phyloP scores from a whole-genome alignment of 2,797 vertebrate species.

The Amniataba percoides region DNA sequence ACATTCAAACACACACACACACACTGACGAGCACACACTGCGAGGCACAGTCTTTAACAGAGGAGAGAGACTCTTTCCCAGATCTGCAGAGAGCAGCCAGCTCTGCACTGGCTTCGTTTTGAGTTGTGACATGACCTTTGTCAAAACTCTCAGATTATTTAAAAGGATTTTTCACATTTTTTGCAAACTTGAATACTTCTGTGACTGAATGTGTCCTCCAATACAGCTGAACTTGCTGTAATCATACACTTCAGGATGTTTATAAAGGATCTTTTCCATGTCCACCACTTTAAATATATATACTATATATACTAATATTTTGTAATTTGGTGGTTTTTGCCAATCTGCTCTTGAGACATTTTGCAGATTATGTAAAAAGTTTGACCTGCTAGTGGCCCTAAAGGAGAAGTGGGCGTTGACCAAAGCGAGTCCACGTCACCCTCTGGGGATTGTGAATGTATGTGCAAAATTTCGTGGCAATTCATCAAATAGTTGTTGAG shows the following conservation, averaged over 20 bases:
- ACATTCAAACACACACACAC: slow-evolving; percentile 37
- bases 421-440: not conserved
- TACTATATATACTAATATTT: not conserved
- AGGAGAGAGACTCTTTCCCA: not conserved
- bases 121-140: not conserved
- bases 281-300: not conserved
- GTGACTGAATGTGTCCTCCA: not conserved
- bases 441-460: not conserved
- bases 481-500: not conserved
- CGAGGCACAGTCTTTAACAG: not conserved
- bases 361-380: not conserved
- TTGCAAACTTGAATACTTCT: not conserved
- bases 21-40: slow-evolving; percentile 12
- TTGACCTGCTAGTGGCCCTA: not conserved
- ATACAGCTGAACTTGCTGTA: not conserved
- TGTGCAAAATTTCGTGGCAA: not conserved
- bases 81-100: not conserved
- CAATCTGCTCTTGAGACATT: not conserved
- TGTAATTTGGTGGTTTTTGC: not conserved
- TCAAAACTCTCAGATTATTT: not conserved
- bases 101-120: not conserved
- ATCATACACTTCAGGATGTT: not conserved
- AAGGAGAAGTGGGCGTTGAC: not conserved
- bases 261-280: not conserved
- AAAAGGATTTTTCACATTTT: not conserved